Percentiles rank a stretch among this genome's conserved stretches.
Conservation (phyloP, 2,888 invertebrate species). For the Scelioninae gen. 1 region DNA sequence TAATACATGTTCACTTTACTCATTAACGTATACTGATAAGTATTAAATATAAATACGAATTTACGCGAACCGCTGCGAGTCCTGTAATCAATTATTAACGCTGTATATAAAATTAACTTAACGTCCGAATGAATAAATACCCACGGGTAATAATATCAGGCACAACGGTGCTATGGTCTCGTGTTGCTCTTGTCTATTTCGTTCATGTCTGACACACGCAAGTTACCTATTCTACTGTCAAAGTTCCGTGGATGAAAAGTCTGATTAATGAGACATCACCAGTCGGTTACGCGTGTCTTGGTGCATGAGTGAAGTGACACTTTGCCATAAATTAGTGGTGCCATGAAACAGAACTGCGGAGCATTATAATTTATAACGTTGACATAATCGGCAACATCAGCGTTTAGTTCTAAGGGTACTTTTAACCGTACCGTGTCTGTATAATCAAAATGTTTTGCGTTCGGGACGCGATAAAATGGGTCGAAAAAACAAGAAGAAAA, state of each 20-base stretch:
- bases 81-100: slow-evolving; percentile 34
- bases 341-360: slow-evolving; percentile 63
- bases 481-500: background rate
- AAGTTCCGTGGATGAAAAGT: slow-evolving; percentile 67
- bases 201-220: slow-evolving; percentile 47
- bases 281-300: slow-evolving; percentile 44
- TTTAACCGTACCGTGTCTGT: slow-evolving; percentile 42
- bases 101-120: slow-evolving; percentile 34
- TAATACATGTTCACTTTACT: background rate
- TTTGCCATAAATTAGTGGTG: slow-evolving; percentile 67
- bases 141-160: slow-evolving; percentile 51
- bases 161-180: background rate
- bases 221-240: slow-evolving; percentile 63
- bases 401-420: slow-evolving; percentile 48
- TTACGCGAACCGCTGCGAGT: slow-evolving; percentile 10
- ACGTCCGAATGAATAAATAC: slow-evolving; percentile 50
- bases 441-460: slow-evolving; percentile 55
- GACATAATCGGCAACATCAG: slow-evolving; percentile 63
- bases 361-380: slow-evolving; percentile 68
- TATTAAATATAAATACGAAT: slow-evolving; percentile 9
- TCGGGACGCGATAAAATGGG: background rate
- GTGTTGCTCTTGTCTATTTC: slow-evolving; percentile 40
- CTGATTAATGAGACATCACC: slow-evolving; percentile 67
- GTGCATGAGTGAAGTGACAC: slow-evolving; percentile 64
- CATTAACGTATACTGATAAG: slow-evolving; percentile 17